phyloP scores from a whole-genome alignment of 1,140 invertebrate genomes.

The Leptinotarsa texana region DNA sequence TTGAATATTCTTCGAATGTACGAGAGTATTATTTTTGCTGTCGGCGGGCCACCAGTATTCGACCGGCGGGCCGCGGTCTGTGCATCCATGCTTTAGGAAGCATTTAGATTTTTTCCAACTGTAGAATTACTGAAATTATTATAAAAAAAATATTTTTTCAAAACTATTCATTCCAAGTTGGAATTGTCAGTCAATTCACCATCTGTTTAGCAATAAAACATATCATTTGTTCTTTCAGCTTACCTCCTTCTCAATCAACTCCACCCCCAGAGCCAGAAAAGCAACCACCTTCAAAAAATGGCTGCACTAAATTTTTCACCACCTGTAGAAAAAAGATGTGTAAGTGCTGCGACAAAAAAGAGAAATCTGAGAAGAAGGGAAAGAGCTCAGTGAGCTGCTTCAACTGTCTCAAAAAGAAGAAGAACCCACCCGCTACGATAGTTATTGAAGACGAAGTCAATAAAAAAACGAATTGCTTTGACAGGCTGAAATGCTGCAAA shows the following conservation, averaged over 20 bases:
- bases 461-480: slow-evolving; percentile 33
- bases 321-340: slow-evolving; percentile 45
- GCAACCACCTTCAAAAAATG: slow-evolving; percentile 28
- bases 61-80: too few species aligned
- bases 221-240: slow-evolving; percentile 35
- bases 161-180: too few species aligned
- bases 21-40: too few species aligned
- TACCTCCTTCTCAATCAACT: slow-evolving; percentile 42
- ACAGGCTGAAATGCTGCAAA: slow-evolving; percentile 48
- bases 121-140: too few species aligned
- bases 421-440: slow-evolving; percentile 39
- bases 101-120: too few species aligned
- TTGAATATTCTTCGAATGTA: too few species aligned
- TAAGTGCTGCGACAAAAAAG: slow-evolving; percentile 36
- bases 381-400: slow-evolving; percentile 42
- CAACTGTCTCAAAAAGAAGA: slow-evolving; percentile 43
- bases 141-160: too few species aligned
- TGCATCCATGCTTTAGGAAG: too few species aligned
- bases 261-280: slow-evolving; percentile 38
- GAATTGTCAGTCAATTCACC: too few species aligned
- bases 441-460: slow-evolving; percentile 44
- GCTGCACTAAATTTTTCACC: slow-evolving; percentile 45
- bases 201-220: neutral
- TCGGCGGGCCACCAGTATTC: too few species aligned
- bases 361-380: slow-evolving; percentile 20